Evolutionary conservation across 53 echinoderm and acorn worm species (phyloP).

Genomic region (Antedon mediterranea): DNA sequence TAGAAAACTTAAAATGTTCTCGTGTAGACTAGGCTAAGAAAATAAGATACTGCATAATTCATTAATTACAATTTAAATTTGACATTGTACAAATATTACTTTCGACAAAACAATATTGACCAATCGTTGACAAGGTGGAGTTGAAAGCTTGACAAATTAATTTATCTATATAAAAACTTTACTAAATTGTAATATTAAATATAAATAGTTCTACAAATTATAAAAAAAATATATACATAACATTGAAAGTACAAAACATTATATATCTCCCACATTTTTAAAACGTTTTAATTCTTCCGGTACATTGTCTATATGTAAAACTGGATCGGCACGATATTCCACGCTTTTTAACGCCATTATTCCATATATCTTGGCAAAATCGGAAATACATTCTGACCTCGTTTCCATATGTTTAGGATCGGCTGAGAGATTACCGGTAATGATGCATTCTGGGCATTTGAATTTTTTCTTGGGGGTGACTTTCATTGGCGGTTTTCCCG

Average conservation of each 20-base stretch:
- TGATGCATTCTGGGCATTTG: conserved; percentile 91
- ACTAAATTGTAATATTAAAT: neutral
- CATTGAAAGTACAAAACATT: neutral
- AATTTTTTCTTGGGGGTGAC: conserved; percentile 97
- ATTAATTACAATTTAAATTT: too few species aligned
- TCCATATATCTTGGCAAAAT: conserved; percentile 62
- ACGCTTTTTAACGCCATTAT: conserved; percentile 94
- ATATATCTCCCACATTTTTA: conserved; percentile 73
- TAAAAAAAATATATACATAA: neutral
- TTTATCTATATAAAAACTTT: neutral
- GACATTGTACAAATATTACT: too few species aligned
- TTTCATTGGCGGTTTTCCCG: conserved; percentile 86
- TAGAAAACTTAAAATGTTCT: too few species aligned
- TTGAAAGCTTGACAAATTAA: neutral
- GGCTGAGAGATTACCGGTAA: conserved; percentile 72
- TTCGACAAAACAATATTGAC: too few species aligned
- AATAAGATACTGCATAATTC: too few species aligned
- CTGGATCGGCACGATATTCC: conserved; percentile 83
- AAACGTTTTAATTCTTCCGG: conserved; percentile 82
- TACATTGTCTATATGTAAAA: conserved; percentile 69
- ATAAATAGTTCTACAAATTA: neutral
- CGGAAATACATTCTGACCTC: conserved; percentile 79
- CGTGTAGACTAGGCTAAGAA: too few species aligned
- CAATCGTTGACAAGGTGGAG: too few species aligned
- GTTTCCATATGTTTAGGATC: conserved; percentile 94